A percentile compares a stretch with the other conserved stretches of the same genome.
Conservation (phyloP, 2,797 vertebrate species). For the Lindbergichthys nudifrons region DNA sequence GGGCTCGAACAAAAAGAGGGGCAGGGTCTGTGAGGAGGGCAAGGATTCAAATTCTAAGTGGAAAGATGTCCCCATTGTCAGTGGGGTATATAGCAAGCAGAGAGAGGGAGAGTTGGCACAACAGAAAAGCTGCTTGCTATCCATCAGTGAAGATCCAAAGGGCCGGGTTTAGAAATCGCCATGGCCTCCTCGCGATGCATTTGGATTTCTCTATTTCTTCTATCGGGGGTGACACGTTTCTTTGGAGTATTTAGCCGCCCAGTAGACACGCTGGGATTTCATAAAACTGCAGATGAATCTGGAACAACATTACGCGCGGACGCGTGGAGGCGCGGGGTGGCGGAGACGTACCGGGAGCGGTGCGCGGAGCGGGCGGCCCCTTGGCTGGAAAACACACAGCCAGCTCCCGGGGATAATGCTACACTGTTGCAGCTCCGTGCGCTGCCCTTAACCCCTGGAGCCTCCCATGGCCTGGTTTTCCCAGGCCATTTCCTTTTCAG, state of each 20-base stretch:
- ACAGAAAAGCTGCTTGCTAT: constrained; percentile 6
- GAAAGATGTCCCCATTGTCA: constrained; percentile 73
- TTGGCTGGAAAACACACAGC: constrained; percentile 73
- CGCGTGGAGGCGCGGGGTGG: constrained; percentile 52
- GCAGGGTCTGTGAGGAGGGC: constrained; percentile 69
- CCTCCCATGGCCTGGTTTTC: constrained; percentile 71
- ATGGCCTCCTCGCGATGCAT: constrained; percentile 54
- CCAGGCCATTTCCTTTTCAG: constrained; percentile 82
- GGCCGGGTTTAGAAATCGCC: constrained; percentile 17
- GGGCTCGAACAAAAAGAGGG: constrained; percentile 80
- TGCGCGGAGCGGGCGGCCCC: constrained; percentile 77
- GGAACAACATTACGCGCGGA: constrained; percentile 47
- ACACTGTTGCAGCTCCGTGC: constrained; percentile 71
- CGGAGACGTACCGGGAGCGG: constrained; percentile 60
- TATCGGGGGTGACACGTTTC: constrained; percentile 40
- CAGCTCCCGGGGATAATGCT: constrained; percentile 31
- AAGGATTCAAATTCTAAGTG: constrained; percentile 81
- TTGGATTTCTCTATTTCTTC: constrained; percentile 62
- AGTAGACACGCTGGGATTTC: constrained; percentile 23
- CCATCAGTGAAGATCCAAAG: constrained; percentile 19
- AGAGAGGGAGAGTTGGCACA: constrained; percentile 31
- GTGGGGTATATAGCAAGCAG: constrained; percentile 64
- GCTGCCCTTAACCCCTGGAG: constrained; percentile 48
- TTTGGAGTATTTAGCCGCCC: constrained; percentile 65
- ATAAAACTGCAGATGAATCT: neutral